A percentile compares a stretch with the other conserved stretches of the same genome.
These are phyloP conservation scores for zebrafish (Danio rerio) DNA, from an alignment of 2,113 vertebrate genomes.

Conservation along the genomic window DNA sequence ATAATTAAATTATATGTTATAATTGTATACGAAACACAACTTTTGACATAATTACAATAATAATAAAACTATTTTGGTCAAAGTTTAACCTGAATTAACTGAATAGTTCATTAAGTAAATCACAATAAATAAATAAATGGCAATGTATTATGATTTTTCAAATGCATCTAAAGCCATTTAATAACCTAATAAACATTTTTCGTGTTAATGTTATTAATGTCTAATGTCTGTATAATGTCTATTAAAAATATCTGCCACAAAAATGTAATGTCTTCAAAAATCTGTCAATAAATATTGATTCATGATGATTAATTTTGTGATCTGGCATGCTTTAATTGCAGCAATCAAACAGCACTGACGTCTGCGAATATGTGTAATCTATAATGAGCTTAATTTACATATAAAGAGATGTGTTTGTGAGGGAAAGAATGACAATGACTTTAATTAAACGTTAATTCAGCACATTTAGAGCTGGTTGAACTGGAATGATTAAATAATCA, in stretches of 20 bases:
- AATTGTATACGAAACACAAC: too few relatives aligned
- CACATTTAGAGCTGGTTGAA: not conserved
- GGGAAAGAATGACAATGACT: constrained; percentile 20
- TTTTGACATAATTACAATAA: too few relatives aligned
- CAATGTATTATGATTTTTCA: too few relatives aligned
- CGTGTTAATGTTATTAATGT: too few relatives aligned
- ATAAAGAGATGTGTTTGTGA: constrained; percentile 12
- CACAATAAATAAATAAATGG: too few relatives aligned
- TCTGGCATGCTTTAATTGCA: not conserved
- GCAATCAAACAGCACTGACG: not conserved
- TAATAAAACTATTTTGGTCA: too few relatives aligned
- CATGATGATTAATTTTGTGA: not conserved
- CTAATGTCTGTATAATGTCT: too few relatives aligned
- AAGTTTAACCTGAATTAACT: too few relatives aligned
- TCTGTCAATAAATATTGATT: constrained; percentile 11
- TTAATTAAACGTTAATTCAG: constrained; percentile 2
- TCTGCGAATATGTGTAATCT: not conserved
- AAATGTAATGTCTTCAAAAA: not conserved
- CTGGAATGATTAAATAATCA: constrained; percentile 11
- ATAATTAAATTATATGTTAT: too few relatives aligned
- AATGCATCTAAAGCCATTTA: not conserved
- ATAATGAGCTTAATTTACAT: constrained; percentile 20
- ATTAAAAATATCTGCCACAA: not conserved
- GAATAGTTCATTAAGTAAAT: too few relatives aligned
- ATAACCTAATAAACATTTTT: not conserved